Conservation (phyloP, 2,113 vertebrate genomes). For the Stictonetta naevosa region DNA sequence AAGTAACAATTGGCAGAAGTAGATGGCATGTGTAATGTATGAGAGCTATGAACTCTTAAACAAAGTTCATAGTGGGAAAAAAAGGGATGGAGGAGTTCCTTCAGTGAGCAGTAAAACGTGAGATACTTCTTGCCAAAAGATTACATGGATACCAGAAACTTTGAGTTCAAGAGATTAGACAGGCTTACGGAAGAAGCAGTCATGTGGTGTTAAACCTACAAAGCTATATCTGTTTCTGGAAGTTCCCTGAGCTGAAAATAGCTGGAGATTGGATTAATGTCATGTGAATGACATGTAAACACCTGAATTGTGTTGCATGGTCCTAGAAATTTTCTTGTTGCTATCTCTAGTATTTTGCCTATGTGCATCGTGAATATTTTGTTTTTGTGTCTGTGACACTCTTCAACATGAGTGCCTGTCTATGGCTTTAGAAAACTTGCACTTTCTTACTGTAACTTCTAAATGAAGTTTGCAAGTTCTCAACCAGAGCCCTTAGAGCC, state of each 20-base stretch:
- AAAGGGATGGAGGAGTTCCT: background rate
- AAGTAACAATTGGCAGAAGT: background rate
- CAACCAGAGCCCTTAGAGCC: background rate
- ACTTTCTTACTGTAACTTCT: background rate
- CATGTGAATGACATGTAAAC: rapidly evolving
- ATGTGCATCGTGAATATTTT: background rate
- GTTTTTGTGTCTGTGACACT: background rate
- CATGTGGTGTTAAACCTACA: background rate
- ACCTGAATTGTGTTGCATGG: background rate
- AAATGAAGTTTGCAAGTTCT: background rate
- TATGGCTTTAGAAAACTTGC: background rate
- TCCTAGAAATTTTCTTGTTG: background rate
- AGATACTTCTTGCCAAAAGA: background rate
- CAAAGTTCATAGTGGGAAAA: background rate
- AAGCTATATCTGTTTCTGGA: background rate
- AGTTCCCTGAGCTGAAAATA: background rate
- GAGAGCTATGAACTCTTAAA: background rate
- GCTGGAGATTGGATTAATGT: background rate
- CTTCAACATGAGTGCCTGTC: background rate
- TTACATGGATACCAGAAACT: background rate
- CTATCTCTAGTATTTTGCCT: background rate
- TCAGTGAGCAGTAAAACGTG: background rate
- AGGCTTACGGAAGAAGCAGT: background rate
- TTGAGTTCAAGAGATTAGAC: background rate
- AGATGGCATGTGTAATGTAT: background rate